phyloP scores from a whole-genome alignment of 2,888 invertebrate genomes.

The Troides oblongomaculatus region DNA sequence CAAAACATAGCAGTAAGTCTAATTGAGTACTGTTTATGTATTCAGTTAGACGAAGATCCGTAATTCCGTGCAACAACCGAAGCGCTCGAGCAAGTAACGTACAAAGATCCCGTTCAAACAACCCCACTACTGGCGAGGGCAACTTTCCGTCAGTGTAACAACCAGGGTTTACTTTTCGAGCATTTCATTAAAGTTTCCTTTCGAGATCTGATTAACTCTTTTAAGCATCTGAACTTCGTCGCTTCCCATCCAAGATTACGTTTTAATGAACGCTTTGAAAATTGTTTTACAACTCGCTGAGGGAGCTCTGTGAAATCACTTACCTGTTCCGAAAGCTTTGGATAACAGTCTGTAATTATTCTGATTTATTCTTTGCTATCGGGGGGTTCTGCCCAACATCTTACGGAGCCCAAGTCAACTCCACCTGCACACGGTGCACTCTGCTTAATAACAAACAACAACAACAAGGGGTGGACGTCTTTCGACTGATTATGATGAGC shows the following conservation, averaged over 20 bases:
- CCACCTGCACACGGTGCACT: too few species aligned
- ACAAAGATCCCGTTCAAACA: constrained; percentile 3
- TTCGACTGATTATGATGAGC: too few species aligned
- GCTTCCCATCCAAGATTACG: neutral
- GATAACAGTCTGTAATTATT: too few species aligned
- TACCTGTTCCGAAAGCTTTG: too few species aligned
- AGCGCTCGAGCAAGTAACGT: neutral
- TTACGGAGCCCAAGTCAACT: too few species aligned
- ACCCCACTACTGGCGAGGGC: neutral
- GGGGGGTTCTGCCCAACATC: too few species aligned
- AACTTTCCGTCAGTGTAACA: constrained; percentile 4
- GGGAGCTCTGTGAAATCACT: too few species aligned
- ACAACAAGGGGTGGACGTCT: too few species aligned
- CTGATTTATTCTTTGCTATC: too few species aligned
- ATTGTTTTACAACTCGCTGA: neutral
- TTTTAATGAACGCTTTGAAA: constrained; percentile 30
- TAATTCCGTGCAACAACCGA: neutral
- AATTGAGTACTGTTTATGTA: too few species aligned
- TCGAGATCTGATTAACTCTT: constrained; percentile 12
- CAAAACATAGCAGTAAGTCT: too few species aligned
- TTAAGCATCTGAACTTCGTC: constrained; percentile 4
- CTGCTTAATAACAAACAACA: too few species aligned
- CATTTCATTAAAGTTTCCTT: constrained; percentile 13
- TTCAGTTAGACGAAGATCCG: neutral
- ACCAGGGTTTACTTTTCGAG: neutral